Conservation (phyloP, 2,797 vertebrate species). For the Xenopus petersii region DNA sequence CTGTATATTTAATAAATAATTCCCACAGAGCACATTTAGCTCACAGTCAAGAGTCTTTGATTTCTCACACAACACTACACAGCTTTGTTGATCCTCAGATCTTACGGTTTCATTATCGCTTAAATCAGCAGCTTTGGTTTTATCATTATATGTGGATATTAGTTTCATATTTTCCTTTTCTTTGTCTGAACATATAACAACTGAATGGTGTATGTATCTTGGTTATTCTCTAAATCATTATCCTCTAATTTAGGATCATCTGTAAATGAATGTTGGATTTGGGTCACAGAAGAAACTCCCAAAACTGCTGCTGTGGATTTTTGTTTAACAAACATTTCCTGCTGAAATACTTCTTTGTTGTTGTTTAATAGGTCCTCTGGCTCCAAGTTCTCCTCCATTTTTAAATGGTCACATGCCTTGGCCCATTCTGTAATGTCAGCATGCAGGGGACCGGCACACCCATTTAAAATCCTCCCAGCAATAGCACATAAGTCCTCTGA, state of each 20-base stretch:
- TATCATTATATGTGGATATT: neutral
- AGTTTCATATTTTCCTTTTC: neutral
- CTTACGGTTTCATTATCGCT: neutral
- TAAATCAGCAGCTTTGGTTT: neutral
- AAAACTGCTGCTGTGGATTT: neutral
- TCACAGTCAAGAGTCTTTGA: neutral
- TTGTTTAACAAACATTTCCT: neutral
- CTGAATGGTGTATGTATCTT: neutral
- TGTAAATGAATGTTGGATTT: slow-evolving; percentile 1
- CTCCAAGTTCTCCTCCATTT: slow-evolving; percentile 9
- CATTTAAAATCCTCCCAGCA: slow-evolving; percentile 11
- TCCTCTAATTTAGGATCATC: neutral
- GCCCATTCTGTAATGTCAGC: slow-evolving; percentile 2
- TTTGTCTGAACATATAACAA: neutral
- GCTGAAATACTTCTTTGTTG: slow-evolving; percentile 10
- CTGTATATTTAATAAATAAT: slow-evolving; percentile 11
- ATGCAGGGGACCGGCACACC: neutral
- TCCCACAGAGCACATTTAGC: neutral
- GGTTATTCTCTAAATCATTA: neutral
- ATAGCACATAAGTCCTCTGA: slow-evolving; percentile 2
- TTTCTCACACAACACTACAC: neutral
- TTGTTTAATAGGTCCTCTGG: slow-evolving; percentile 31
- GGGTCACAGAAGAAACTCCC: neutral
- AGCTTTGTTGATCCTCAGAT: neutral
- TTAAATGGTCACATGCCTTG: slow-evolving; percentile 5